A percentile compares a stretch with the other conserved stretches of the same genome.
Evolutionary conservation across 1,140 invertebrate species (phyloP).

Genomic region (Steinernema feltiae): DNA sequence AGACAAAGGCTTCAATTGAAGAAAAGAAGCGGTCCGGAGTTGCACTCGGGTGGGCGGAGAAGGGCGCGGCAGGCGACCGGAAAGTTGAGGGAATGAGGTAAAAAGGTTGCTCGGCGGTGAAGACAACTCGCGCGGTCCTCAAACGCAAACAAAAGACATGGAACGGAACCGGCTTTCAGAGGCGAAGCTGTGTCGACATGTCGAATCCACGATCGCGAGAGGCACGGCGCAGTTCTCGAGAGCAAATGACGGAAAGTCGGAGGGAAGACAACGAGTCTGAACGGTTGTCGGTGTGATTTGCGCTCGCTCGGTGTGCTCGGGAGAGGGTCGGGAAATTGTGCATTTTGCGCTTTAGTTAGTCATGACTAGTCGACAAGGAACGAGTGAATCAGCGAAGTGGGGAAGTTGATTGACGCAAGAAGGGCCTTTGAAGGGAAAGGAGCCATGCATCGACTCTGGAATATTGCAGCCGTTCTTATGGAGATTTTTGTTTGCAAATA

Average conservation of each 20-base stretch:
- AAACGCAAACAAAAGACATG: neutral
- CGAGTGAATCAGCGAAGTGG: too few relatives aligned
- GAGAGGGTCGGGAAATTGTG: neutral
- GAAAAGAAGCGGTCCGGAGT: too few relatives aligned
- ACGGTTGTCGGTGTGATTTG: neutral
- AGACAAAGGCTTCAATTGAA: too few relatives aligned
- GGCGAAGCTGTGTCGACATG: neutral
- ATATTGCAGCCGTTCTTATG: too few relatives aligned
- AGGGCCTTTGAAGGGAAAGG: too few relatives aligned
- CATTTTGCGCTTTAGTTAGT: too few relatives aligned
- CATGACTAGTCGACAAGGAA: too few relatives aligned
- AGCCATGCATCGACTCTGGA: too few relatives aligned
- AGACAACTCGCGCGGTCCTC: slow-evolving; percentile 6
- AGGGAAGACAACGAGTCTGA: neutral
- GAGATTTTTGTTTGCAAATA: too few relatives aligned
- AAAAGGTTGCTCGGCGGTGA: neutral
- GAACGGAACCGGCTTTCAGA: neutral
- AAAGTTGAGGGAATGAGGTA: neutral
- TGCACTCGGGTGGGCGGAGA: neutral
- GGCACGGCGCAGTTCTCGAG: neutral
- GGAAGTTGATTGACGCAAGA: too few relatives aligned
- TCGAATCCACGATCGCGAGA: neutral
- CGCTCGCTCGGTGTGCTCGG: neutral
- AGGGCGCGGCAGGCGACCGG: neutral
- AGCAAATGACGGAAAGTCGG: neutral